phyloP scores from a whole-genome alignment of 2,888 invertebrate genomes.

The Microctonus hyperodae region DNA sequence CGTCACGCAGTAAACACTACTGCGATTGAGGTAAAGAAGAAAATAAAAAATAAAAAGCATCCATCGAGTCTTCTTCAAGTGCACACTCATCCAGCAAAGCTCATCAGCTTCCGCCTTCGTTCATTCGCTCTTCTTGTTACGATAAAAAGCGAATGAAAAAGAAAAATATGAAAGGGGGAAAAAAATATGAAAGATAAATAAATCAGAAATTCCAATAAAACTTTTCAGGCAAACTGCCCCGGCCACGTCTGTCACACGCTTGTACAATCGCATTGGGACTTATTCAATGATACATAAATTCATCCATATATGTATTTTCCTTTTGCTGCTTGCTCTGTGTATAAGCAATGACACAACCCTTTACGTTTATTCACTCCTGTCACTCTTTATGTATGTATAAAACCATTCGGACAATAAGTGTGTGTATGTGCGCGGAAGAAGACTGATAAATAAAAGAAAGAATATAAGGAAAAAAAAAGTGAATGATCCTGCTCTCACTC shows the following conservation, averaged over 20 bases:
- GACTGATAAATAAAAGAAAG: conserved; percentile 4
- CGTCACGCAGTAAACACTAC: not conserved
- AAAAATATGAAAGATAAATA: not conserved
- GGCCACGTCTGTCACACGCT: not conserved
- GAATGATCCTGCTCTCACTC: conserved; percentile 25
- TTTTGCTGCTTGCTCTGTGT: not conserved
- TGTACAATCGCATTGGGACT: not conserved
- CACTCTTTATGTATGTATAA: conserved; percentile 1
- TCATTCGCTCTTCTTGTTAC: not conserved
- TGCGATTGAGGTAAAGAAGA: not conserved
- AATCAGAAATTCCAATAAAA: not conserved
- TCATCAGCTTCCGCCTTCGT: not conserved
- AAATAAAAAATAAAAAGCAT: not conserved
- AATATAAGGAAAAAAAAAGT: conserved; percentile 6
- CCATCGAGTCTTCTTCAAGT: not conserved
- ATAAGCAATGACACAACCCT: not conserved
- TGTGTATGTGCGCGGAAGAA: conserved; percentile 7
- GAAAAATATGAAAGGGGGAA: too few species aligned
- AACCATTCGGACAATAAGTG: not conserved
- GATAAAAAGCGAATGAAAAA: not conserved
- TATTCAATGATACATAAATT: not conserved
- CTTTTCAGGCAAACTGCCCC: not conserved
- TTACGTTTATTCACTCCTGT: not conserved
- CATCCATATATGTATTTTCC: conserved; percentile 1
- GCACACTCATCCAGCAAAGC: not conserved